Percentiles rank a stretch among this genome's conserved stretches.
These are phyloP conservation scores for Ophion ellenae DNA, from an alignment of 2,888 invertebrate species.

Conservation along the genomic window DNA sequence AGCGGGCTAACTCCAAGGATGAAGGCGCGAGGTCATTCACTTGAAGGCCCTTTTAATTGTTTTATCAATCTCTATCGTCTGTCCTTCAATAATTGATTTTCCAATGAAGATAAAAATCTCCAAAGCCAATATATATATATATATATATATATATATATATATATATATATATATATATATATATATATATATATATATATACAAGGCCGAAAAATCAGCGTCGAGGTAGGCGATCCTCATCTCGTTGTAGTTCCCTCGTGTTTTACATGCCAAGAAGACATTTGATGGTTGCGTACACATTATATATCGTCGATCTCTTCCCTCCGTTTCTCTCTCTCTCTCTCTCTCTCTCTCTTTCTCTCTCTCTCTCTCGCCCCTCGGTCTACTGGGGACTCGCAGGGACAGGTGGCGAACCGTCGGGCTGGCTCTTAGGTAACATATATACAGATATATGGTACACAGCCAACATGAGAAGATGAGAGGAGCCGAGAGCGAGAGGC, in stretches of 20 bases:
- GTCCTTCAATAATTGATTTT: slow-evolving; percentile 56
- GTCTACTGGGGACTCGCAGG: slow-evolving; percentile 72
- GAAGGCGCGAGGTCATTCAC: neutral
- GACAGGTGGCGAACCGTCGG: slow-evolving; percentile 82
- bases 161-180: neutral
- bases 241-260: slow-evolving; percentile 70
- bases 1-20: slow-evolving; percentile 27
- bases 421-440: slow-evolving; percentile 53
- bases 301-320: slow-evolving; percentile 55
- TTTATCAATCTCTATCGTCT: slow-evolving; percentile 56
- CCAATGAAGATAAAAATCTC: slow-evolving; percentile 40
- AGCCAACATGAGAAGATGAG: slow-evolving; percentile 45
- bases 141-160: neutral
- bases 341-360: slow-evolving; percentile 7
- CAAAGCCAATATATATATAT: neutral
- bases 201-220: slow-evolving; percentile 68
- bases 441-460: slow-evolving; percentile 1
- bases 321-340: slow-evolving; percentile 64
- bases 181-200: neutral
- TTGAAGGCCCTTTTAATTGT: slow-evolving; percentile 50
- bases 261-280: slow-evolving; percentile 81
- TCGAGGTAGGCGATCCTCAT: slow-evolving; percentile 65
- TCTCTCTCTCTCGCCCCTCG: slow-evolving; percentile 20
- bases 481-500: slow-evolving; percentile 51
- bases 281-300: slow-evolving; percentile 66